Base-by-base conservation (phyloP, 2,888 invertebrate genomes). In the Dasysyrphus albostriatus region DNA sequence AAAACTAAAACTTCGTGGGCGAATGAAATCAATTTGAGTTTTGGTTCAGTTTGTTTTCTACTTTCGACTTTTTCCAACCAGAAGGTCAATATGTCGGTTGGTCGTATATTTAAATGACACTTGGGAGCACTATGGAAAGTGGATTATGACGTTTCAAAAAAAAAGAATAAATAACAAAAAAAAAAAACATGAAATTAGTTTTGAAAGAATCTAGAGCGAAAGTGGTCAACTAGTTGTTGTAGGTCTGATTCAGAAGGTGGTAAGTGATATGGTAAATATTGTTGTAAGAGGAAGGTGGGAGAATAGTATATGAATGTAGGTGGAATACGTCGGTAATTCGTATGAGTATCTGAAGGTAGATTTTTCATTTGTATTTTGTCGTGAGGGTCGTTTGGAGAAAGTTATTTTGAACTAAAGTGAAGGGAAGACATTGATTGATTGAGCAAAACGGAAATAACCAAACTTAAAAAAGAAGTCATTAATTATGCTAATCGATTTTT, bases 51-150 rank as follows among this genome's bases (percentile, higher is more conserved):
- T 69, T 51, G 49, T 72, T 73, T 76, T 82, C 56, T 32, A 29
- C 56, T 82, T 37, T 37, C 54, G 42, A 29, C 65, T 58, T 67
- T 24, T 67, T 44, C 24, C 24, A 61, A 75, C 76, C 54, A 75
- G 80, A 84, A 84, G 84, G 84, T 84, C 84, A 76, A 72, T 70
- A 84, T 72, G 72, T 67, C 72, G 72, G 19, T 69, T n/a, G 51
- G 67, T 24, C 37, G 32, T 58, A 5, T 58, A 8, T 58, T n/a
- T n/a, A 61, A 61, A 69, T 69, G 54, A 69, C 69, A 69, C 54
- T 69, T 69, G 69, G 29, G 39, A 69, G 42, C 39, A 54, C 32
- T 69, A 32, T 69, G 69, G 69, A 51, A 69, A 69, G 54, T 69
- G 69, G 69, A 69, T 69, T 69, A 69, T 69, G 69, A 69, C 51